These are phyloP conservation scores for Chrysocyon brachyurus DNA, from an alignment of 2,797 vertebrate species.

Conservation along the genomic window DNA sequence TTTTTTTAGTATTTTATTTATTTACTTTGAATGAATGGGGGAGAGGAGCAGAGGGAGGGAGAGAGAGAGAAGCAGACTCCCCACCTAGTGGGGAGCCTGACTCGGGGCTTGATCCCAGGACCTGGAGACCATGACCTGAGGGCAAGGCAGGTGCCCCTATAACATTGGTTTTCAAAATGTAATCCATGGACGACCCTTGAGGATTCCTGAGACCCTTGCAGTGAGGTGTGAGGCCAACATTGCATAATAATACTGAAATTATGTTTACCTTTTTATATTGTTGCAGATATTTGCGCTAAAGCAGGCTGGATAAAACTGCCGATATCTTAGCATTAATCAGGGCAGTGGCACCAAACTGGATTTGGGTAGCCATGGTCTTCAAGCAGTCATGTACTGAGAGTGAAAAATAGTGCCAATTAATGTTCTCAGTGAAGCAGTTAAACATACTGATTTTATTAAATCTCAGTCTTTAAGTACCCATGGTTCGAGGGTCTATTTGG, in stretches of 20 bases:
- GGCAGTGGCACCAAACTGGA: background rate
- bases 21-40: too few species aligned
- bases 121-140: too few species aligned
- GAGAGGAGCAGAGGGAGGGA: too few species aligned
- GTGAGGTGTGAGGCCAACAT: background rate
- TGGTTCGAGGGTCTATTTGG: background rate
- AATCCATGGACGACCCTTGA: background rate
- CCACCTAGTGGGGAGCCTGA: too few species aligned
- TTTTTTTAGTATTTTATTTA: too few species aligned
- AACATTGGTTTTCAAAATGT: background rate
- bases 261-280: background rate
- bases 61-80: too few species aligned
- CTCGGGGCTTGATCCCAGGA: too few species aligned
- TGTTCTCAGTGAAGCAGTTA: background rate
- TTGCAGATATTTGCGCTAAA: background rate
- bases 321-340: background rate
- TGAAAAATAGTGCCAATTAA: background rate
- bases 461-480: background rate
- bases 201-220: background rate
- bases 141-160: background rate
- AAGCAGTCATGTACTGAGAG: background rate
- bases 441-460: background rate
- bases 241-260: background rate
- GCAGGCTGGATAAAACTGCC: background rate
- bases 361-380: background rate